Base-by-base conservation (phyloP, 2,113 vertebrate species). In the Hydrochoerus hydrochaeris region DNA sequence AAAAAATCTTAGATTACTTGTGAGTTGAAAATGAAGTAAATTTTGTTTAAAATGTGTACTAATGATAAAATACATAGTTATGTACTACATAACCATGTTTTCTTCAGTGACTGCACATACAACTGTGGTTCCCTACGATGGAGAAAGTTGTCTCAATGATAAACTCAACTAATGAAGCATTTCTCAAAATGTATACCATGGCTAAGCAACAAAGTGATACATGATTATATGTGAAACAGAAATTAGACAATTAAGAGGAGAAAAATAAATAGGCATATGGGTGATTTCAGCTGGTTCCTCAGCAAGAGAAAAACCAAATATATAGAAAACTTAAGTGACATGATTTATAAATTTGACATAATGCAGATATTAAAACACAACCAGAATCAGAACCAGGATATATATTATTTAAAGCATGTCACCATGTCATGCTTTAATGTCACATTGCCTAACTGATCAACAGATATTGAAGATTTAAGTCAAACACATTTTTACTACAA, bases 401-500 rank as follows among this genome's bases (percentile, higher is more conserved):
- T 78, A 63, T 22, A 20, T 32, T 49, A 13, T 78, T 28, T 49
- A 78, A 78, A 78, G 44, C 44, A 49, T 77, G 73, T 44, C 12
- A 46, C 26, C 14, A 46, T 78, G 44, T 30, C 26, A 78, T 78
- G 44, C 26, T 49, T 78, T 46, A 78, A 32, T 49, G 28, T 49
- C 75, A 49, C 44, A 78, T 49, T 46, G 44, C 63, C 44, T 67
- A 49, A 46, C 13, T 3, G 20, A 89, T 69, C 26, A 67, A 69
- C 30, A 91, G 22, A 85, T 63, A 81, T 89, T 91, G 69, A 94
- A 88, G 16, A 78, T 63, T 62, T 30, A 91, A 85, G 57, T 80
- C 62, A 49, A 32, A 44, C 83, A 91, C 12, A 13, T 86, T n/a
- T n/a, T 71, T 17, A 83, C 44, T 4, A 84, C 49, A 67, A 14